phyloP scores from a whole-genome alignment of 2,888 invertebrate species.

The Cerastis rubricosa region DNA sequence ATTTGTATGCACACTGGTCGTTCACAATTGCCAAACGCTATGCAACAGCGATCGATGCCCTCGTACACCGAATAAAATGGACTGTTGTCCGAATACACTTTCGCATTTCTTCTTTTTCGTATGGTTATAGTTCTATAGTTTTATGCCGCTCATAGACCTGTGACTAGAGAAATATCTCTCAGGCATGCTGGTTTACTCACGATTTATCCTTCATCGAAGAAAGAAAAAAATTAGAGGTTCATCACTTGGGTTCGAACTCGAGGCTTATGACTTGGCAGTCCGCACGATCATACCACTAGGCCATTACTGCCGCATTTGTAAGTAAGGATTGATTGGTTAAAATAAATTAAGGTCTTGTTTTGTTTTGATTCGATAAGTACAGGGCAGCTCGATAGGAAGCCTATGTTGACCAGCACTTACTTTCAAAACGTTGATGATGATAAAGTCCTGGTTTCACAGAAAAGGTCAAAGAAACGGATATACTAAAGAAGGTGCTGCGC shows the following conservation, averaged over 20 bases:
- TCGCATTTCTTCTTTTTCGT: too few relatives aligned
- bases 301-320: not conserved
- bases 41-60: not conserved
- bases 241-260: too few relatives aligned
- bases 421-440: not conserved
- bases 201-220: too few relatives aligned
- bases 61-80: not conserved
- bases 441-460: conserved; percentile 69
- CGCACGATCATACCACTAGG: too few relatives aligned
- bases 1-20: conserved; percentile 38
- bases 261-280: too few relatives aligned
- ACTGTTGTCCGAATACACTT: not conserved
- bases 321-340: not conserved
- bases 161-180: too few relatives aligned
- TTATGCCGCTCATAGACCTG: too few relatives aligned
- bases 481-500: conserved; percentile 79
- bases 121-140: too few relatives aligned
- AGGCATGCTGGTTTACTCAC: too few relatives aligned
- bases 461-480: conserved; percentile 79
- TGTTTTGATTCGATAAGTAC: not conserved
- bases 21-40: conserved; percentile 22
- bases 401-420: not conserved
- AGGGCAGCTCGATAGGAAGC: not conserved
- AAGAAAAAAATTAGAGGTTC: too few relatives aligned
- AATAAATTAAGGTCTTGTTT: not conserved